These are phyloP conservation scores for Phyto melanocephala DNA, from an alignment of 2,888 invertebrate genomes.

Conservation along the genomic window DNA sequence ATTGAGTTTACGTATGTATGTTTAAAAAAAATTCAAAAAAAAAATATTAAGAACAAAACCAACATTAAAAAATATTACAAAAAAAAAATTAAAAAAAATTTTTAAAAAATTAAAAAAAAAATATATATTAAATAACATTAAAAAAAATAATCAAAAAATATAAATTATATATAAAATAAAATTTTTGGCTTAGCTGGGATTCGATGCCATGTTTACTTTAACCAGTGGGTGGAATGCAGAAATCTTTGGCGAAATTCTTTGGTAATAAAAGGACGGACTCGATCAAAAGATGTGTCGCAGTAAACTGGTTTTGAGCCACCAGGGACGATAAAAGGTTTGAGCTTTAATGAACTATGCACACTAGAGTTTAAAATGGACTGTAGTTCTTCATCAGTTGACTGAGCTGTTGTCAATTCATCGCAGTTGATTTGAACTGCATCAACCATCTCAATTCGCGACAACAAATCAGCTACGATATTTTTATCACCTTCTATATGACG, in stretches of 20 bases:
- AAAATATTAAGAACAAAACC: too few species aligned
- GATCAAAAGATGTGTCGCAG: slow-evolving; percentile 44
- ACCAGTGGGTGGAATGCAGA: slow-evolving; percentile 57
- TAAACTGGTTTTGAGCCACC: slow-evolving; percentile 12
- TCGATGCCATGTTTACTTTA: too few species aligned
- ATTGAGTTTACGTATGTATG: too few species aligned
- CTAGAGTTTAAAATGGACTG: neutral
- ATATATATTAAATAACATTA: too few species aligned
- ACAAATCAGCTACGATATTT: slow-evolving; percentile 59
- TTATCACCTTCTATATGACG: slow-evolving; percentile 55
- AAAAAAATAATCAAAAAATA: too few species aligned
- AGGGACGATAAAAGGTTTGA: neutral
- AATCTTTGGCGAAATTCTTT: slow-evolving; percentile 44
- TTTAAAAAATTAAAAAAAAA: too few species aligned
- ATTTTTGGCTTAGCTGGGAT: too few species aligned
- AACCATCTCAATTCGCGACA: slow-evolving; percentile 61
- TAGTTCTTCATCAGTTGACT: slow-evolving; percentile 45
- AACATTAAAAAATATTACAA: too few species aligned
- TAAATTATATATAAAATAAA: too few species aligned
- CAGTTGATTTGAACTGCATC: slow-evolving; percentile 31
- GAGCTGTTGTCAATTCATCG: slow-evolving; percentile 46
- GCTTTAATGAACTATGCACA: neutral
- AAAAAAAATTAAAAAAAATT: too few species aligned
- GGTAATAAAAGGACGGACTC: slow-evolving; percentile 56
- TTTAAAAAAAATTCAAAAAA: too few species aligned